phyloP scores from a whole-genome alignment of 2,888 invertebrate species.

The Hanleya hanleyi region DNA sequence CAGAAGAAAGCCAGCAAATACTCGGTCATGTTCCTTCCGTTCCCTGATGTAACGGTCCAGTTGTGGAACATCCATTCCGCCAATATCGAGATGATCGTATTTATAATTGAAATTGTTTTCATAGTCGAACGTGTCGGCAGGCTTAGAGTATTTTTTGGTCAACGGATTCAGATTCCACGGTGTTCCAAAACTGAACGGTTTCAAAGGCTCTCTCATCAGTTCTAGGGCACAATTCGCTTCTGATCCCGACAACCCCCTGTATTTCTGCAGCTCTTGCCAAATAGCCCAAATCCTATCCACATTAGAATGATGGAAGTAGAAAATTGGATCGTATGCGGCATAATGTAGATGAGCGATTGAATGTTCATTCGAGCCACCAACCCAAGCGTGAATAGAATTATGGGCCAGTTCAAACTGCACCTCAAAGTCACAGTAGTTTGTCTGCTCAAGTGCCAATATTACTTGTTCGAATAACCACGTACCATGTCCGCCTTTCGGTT shows the following conservation, averaged over 20 bases:
- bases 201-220: conserved; percentile 32
- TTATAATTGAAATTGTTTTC: conserved; percentile 14
- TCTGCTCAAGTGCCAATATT: conserved; percentile 29
- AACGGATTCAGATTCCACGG: conserved; percentile 41
- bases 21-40: conserved; percentile 28
- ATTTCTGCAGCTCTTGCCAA: conserved; percentile 31
- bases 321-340: conserved; percentile 41
- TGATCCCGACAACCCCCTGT: conserved; percentile 34
- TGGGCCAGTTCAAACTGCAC: conserved; percentile 26
- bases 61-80: conserved; percentile 7
- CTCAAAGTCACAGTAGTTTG: conserved; percentile 38
- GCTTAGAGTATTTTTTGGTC: conserved; percentile 38
- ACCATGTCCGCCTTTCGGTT: conserved; percentile 12
- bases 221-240: conserved; percentile 43
- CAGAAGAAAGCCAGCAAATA: conserved; percentile 44
- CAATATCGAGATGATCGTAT: conserved; percentile 6
- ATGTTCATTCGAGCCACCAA: conserved; percentile 23
- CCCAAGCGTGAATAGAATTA: conserved; percentile 22
- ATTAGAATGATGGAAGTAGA: conserved; percentile 40
- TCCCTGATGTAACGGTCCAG: conserved; percentile 3
- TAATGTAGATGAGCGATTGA: conserved; percentile 25
- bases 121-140: conserved; percentile 40
- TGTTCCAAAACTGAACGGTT: conserved; percentile 43
- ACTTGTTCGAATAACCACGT: conserved; percentile 41
- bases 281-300: conserved; percentile 34